Evolutionary conservation across 2,797 vertebrate genomes (phyloP), one percentile per base, ranked within the genome.

Genomic region (Emys orbicularis): DNA sequence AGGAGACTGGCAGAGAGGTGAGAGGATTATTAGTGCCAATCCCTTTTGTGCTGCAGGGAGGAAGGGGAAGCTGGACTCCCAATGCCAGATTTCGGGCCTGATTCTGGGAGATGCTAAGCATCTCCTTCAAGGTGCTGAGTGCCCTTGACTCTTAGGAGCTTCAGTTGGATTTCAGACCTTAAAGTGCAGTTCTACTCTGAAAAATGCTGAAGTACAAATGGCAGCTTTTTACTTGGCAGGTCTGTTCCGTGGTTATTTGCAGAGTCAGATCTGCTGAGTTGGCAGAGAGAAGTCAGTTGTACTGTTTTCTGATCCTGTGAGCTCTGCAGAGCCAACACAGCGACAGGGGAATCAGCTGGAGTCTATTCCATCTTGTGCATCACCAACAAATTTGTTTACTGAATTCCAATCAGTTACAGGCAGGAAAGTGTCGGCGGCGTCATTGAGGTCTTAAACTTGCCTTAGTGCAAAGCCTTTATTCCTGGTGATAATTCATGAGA

Each of bases 401-500:
- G 89, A 93, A 85, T 87, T 92, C 29, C 87, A 92, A 27, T 91
- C 54, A 96, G 87, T 92, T 92, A 81, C 90, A 95, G 79, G 47
- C 72, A 94, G 84, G 57, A 86, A 12, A 1, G 0, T 76, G 89
- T 81, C 91, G 76, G 74, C 87, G 79, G 76, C 90, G 23, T 68
- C 23, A 16, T n/a, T 87, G 52, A 83, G 37, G 49, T 21, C 52
- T 29, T 80, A 57, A 81, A 56, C 74, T 77, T 44, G 59, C 88
- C 82, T 93, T 93, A 15, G 13, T 3, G 92, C 83, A 83, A 59
- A 83, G 81, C 81, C 52, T 16, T 44, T 92, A 25, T 92, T 94
- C 87, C 21, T 74, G 57, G 61, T 82, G 85, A 76, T 95, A 94
- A 90, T 87, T 89, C 85, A 84, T 29, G 80, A 0, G 0, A 93